Conservation (phyloP, 1,140 invertebrate species). For the Magallana gigas region DNA sequence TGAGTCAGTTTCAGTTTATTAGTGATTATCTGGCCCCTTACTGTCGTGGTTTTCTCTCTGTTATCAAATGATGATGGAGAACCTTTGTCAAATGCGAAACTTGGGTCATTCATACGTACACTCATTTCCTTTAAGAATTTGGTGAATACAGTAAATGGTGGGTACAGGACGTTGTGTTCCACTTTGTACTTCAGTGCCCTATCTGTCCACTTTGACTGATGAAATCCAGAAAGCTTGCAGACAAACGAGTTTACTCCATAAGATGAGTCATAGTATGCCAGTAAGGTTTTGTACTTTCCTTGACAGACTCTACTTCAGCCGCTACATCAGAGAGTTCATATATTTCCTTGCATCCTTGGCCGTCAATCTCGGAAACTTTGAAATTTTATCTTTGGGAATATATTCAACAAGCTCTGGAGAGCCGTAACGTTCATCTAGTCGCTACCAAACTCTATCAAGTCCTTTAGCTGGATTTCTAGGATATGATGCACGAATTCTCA, state of each 20-base stretch:
- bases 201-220: slow-evolving; percentile 60
- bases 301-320: slow-evolving; percentile 52
- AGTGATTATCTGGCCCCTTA: not conserved
- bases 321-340: slow-evolving; percentile 58
- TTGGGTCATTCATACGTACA: slow-evolving; percentile 53
- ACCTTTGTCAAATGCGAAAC: slow-evolving; percentile 35
- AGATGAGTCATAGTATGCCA: slow-evolving; percentile 59
- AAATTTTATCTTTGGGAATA: slow-evolving; percentile 44
- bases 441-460: slow-evolving; percentile 48
- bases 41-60: not conserved
- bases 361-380: slow-evolving; percentile 46
- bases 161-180: slow-evolving; percentile 46
- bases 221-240: slow-evolving; percentile 50
- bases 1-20: not conserved
- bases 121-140: slow-evolving; percentile 53
- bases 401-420: slow-evolving; percentile 47
- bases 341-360: slow-evolving; percentile 44
- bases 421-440: slow-evolving; percentile 56
- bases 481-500: not conserved
- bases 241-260: slow-evolving; percentile 55
- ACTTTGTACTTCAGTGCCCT: slow-evolving; percentile 56
- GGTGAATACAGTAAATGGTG: slow-evolving; percentile 55
- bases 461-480: slow-evolving; percentile 33
- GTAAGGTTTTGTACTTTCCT: slow-evolving; percentile 26
- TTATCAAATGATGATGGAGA: not conserved